These are phyloP conservation scores for Brenthis hecate DNA, from an alignment of 2,888 invertebrate genomes.

Conservation along the genomic window DNA sequence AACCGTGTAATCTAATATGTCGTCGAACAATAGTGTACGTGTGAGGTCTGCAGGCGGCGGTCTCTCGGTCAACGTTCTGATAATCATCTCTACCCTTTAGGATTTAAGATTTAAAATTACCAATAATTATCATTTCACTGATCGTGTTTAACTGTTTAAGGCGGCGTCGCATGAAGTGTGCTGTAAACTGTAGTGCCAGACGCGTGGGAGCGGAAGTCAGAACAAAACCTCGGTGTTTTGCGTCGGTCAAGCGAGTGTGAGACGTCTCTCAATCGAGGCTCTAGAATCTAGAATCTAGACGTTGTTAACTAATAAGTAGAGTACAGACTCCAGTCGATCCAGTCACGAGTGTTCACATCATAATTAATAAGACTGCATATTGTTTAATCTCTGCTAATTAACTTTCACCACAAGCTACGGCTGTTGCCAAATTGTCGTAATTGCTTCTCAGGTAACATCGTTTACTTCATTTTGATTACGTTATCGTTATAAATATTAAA, in stretches of 20 bases:
- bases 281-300: too few species aligned
- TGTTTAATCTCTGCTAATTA: conserved; percentile 33
- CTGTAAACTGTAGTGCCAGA: conserved; percentile 12
- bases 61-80: neutral
- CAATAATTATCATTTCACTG: neutral
- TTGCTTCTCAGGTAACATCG: neutral
- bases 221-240: conserved; percentile 37
- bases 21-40: conserved; percentile 20
- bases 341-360: conserved; percentile 32
- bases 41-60: conserved; percentile 18
- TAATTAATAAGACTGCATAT: conserved; percentile 33
- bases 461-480: neutral
- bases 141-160: neutral
- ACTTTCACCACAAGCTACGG: conserved; percentile 33
- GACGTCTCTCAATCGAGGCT: neutral
- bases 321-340: too few species aligned
- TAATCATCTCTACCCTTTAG: conserved; percentile 3
- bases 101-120: conserved; percentile 17
- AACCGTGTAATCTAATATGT: conserved; percentile 24
- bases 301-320: too few species aligned
- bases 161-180: too few species aligned
- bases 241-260: conserved; percentile 21
- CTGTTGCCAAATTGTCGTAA: conserved; percentile 17
- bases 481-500: too few species aligned
- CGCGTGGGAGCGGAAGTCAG: conserved; percentile 45